A percentile compares a stretch with the other conserved stretches of the same genome.
These are phyloP conservation scores for Acropora yongei DNA, from an alignment of 64 coral and sea anemone species.

Conservation along the genomic window DNA sequence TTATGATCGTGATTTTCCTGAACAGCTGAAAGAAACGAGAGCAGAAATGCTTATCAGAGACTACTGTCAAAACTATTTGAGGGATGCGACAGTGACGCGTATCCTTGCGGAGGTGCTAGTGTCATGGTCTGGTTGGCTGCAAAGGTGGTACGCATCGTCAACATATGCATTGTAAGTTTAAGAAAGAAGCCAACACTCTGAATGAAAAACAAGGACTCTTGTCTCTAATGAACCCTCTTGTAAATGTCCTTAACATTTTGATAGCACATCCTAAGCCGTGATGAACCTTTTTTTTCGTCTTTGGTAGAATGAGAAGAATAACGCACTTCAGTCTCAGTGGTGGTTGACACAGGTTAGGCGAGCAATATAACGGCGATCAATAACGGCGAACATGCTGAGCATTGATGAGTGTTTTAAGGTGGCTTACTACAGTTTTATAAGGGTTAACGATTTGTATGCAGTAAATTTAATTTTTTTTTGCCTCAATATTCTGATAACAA, in stretches of 20 bases:
- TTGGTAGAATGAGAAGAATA: constrained; percentile 51
- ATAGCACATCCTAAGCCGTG: too few relatives aligned
- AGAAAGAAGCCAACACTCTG: not conserved
- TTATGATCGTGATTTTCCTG: not conserved
- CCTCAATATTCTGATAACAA: too few relatives aligned
- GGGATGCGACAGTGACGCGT: constrained; percentile 70
- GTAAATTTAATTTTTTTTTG: too few relatives aligned
- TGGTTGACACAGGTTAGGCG: constrained; percentile 76
- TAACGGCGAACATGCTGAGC: not conserved
- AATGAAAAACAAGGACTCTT: not conserved
- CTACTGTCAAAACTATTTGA: constrained; percentile 55
- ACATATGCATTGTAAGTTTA: constrained; percentile 60
- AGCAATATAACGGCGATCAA: not conserved
- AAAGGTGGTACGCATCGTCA: constrained; percentile 75
- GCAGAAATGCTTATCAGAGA: constrained; percentile 37
- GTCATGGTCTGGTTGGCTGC: constrained; percentile 84
- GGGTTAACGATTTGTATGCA: too few relatives aligned
- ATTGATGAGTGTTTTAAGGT: too few relatives aligned
- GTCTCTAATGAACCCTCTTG: not conserved
- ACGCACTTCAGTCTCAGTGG: constrained; percentile 75
- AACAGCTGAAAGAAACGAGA: constrained; percentile 12
- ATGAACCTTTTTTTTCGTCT: not conserved
- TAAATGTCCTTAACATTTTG: not conserved
- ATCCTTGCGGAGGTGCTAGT: constrained; percentile 53
- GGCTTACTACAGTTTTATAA: too few relatives aligned